These are phyloP conservation scores for Asbolus verrucosus DNA, from an alignment of 1,140 invertebrate genomes.

Conservation along the genomic window DNA sequence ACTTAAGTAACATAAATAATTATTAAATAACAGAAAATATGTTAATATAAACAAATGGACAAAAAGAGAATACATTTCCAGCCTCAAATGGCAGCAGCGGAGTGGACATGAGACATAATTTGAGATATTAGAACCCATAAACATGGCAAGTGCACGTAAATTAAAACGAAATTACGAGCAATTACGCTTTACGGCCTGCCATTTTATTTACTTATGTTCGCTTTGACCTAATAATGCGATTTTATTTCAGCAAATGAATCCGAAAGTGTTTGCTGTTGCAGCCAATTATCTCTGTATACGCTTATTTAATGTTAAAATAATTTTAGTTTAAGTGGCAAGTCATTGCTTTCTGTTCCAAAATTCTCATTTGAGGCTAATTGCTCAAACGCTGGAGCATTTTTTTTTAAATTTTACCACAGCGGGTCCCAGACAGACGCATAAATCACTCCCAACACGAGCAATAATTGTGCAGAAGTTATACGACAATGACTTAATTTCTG, in stretches of 20 bases:
- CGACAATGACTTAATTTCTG: constrained; percentile 46
- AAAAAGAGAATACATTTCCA: no score
- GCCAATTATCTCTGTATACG: constrained; percentile 9
- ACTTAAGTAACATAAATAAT: no score
- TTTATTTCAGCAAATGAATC: constrained; percentile 13
- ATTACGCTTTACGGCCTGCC: constrained; percentile 21
- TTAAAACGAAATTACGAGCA: constrained; percentile 26
- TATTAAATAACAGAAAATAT: no score
- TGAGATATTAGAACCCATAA: constrained; percentile 31
- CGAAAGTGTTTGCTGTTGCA: constrained; percentile 11
- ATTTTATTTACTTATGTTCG: constrained; percentile 18
- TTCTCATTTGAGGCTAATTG: constrained; percentile 11
- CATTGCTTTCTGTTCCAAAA: not conserved
- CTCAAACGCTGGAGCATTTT: constrained; percentile 1
- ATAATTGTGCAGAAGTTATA: constrained; percentile 37
- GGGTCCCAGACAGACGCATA: not conserved
- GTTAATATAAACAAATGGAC: no score
- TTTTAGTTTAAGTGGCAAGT: not conserved
- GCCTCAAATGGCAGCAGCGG: no score
- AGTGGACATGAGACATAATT: no score
- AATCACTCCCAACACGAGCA: constrained; percentile 6
- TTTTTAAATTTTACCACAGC: not conserved
- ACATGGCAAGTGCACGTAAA: constrained; percentile 10
- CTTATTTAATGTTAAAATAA: constrained; percentile 18
- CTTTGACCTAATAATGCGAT: constrained; percentile 31